Conservation (phyloP, 2,888 invertebrate genomes). For the Odontocolon sp. region DNA sequence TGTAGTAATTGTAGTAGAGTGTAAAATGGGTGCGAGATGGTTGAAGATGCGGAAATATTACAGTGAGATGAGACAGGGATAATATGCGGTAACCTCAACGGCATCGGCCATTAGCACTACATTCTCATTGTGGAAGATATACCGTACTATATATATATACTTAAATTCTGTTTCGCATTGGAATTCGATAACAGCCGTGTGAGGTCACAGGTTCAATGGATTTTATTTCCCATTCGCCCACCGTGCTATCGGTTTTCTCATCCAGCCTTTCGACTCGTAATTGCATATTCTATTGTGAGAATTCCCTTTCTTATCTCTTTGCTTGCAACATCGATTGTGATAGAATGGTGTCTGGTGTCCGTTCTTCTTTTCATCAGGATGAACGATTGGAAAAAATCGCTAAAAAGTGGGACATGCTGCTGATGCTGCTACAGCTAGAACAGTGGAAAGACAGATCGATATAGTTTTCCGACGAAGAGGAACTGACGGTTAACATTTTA, state of each 20-base stretch:
- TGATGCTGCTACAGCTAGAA: constrained; percentile 27
- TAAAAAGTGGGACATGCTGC: constrained; percentile 48
- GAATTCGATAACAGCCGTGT: constrained; percentile 30
- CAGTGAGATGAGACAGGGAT: constrained; percentile 35
- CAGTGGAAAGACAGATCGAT: constrained; percentile 49
- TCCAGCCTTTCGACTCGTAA: not conserved
- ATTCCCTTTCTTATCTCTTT: not conserved
- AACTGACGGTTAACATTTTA: constrained; percentile 30
- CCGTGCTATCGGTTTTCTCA: not conserved
- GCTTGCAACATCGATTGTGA: too few relatives aligned
- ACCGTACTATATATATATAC: not conserved
- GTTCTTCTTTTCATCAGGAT: not conserved
- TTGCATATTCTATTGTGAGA: constrained; percentile 12
- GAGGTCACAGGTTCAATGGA: constrained; percentile 51
- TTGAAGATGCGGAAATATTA: constrained; percentile 23
- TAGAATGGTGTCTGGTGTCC: not conserved
- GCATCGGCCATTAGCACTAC: constrained; percentile 49
- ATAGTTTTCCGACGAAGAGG: constrained; percentile 20
- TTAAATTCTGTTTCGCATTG: constrained; percentile 34
- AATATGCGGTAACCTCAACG: constrained; percentile 33
- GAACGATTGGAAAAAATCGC: constrained; percentile 10
- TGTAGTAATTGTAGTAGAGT: not conserved
- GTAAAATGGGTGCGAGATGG: constrained; percentile 27
- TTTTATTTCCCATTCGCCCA: constrained; percentile 22
- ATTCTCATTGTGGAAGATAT: constrained; percentile 7